Evolutionary conservation across 92 coral and sea anemone genomes (phyloP), one percentile per base, ranked within the genome.

Genomic region (Paragorgia papillata): DNA sequence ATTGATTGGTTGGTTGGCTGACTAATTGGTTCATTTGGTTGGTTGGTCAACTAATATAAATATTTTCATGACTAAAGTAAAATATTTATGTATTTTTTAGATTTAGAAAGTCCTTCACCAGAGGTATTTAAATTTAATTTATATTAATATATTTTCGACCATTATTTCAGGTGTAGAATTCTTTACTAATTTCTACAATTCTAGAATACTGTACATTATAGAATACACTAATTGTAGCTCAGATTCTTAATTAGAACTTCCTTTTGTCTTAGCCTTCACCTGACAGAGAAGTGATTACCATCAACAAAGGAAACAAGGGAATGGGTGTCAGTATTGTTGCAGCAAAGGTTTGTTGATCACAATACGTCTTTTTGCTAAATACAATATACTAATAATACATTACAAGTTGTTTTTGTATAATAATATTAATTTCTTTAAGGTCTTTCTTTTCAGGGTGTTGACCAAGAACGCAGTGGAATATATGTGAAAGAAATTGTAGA

Each of bases 271-370:
- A 56, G 62, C 9, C 30, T 27, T 56, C 30, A 7, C 33, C 62
- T 22, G 30, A 2, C 8, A 56, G 22, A 28, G 62, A 56, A 10
- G 43, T 4, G 54, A 86, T 95, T 78, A 63, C 99, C 54, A 89
- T 95, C 82, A 78, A 89, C 83, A 95, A 95, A 81, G 99, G 99
- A 7, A 82, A 89, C 54, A 93, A 96, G 27, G 99, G 99, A 58
- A 95, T 95, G 99, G 99, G 99, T 7, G 93, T 95, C 62, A 95
- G 99, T 43, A 95, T 95, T 27, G 99, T 95, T 4, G 99, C 99
- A 18, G 99, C 99, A 32, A 95, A 95, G 97, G 99, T 95, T 70
- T 22, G 83, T 56, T 1, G 10, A 79, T 51, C 0, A 9, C 20
- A 65, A 22, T 2, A 8, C n/a, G n/a, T n/a, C 51, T 31, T 28